Conservation (phyloP, 92 coral and sea anemone genomes). For the Epizoanthus rinbou region DNA sequence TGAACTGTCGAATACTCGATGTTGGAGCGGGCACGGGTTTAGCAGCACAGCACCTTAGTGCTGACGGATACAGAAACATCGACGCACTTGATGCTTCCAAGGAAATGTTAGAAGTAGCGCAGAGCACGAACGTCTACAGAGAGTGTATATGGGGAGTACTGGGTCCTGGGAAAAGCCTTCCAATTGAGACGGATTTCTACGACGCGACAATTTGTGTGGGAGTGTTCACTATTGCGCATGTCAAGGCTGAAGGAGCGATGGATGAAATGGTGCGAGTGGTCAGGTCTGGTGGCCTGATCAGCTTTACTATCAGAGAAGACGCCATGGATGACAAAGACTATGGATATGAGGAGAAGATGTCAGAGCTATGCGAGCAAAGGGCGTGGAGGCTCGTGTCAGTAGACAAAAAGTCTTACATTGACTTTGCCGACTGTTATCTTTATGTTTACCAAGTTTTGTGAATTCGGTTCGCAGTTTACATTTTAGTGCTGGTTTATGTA, state of each 20-base stretch:
- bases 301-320: constrained; percentile 85
- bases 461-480: neutral
- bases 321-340: constrained; percentile 64
- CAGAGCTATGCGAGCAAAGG: constrained; percentile 54
- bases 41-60: constrained; percentile 63
- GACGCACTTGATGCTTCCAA: constrained; percentile 80
- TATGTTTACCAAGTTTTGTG: constrained; percentile 68
- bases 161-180: constrained; percentile 50
- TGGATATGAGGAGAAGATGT: constrained; percentile 74
- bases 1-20: constrained; percentile 63
- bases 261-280: constrained; percentile 51
- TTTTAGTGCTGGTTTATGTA: too few species aligned
- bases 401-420: constrained; percentile 56
- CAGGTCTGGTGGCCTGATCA: constrained; percentile 73
- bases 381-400: constrained; percentile 70
- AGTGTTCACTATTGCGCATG: constrained; percentile 72
- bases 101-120: constrained; percentile 63
- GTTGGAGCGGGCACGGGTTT: constrained; percentile 89
- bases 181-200: constrained; percentile 50
- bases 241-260: constrained; percentile 44
- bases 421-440: constrained; percentile 56
- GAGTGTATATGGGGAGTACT: constrained; percentile 45
- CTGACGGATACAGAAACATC: constrained; percentile 62
- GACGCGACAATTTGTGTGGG: constrained; percentile 78
- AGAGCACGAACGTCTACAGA: constrained; percentile 63